phyloP scores from a whole-genome alignment of 2,797 vertebrate genomes.

The Cynopterus sphinx region DNA sequence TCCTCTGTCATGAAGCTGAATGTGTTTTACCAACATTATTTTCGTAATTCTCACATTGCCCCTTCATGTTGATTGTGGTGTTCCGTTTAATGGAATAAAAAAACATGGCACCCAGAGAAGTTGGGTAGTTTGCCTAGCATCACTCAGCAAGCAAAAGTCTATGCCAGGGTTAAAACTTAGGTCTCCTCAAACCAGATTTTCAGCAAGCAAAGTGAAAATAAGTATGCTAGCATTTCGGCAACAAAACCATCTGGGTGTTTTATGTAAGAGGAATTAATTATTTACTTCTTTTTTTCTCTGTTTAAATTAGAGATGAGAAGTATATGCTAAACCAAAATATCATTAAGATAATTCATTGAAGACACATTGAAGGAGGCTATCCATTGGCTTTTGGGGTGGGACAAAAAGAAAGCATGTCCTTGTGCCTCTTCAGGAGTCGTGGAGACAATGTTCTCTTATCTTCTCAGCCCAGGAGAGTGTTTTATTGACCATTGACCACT shows the following conservation, averaged over 20 bases:
- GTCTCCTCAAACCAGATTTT: neutral
- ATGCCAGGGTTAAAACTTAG: neutral
- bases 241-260: neutral
- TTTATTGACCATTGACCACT: neutral
- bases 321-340: neutral
- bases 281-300: neutral
- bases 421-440: neutral
- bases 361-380: neutral
- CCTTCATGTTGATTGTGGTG: neutral
- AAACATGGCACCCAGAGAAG: neutral
- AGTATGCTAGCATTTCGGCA: neutral
- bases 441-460: neutral
- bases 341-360: neutral
- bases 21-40: neutral
- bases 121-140: neutral
- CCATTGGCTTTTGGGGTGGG: neutral
- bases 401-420: neutral
- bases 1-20: neutral
- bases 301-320: neutral
- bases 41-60: neutral
- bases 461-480: neutral
- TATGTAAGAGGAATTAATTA: neutral
- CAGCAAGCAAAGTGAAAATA: slow-evolving; percentile 21
- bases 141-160: neutral
- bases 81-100: neutral